A percentile compares a stretch with the other conserved stretches of the same genome.
phyloP scores from a whole-genome alignment of 2,797 vertebrate species.

The Sebastiscus tertius region DNA sequence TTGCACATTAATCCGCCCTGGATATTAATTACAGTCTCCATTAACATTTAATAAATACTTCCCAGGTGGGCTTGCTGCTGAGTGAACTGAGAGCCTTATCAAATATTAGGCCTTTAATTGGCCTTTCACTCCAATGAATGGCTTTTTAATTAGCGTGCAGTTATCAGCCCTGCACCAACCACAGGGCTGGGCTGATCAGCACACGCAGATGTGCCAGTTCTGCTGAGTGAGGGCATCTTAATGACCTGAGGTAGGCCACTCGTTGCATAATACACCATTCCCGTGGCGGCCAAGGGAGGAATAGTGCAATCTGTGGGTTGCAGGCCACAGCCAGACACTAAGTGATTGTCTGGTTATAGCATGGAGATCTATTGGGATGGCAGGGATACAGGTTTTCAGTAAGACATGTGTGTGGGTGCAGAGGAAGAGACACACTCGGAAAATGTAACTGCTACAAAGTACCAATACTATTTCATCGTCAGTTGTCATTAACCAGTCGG shows the following conservation, averaged over 20 bases:
- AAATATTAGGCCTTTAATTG: conserved; percentile 88
- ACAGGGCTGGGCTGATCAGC: conserved; percentile 69
- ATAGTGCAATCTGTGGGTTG: conserved; percentile 58
- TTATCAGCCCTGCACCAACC: conserved; percentile 80
- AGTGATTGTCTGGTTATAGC: conserved; percentile 56
- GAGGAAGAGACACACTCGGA: background rate
- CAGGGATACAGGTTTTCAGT: conserved; percentile 19
- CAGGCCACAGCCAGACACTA: conserved; percentile 54
- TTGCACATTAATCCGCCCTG: conserved; percentile 73
- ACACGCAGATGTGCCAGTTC: conserved; percentile 71
- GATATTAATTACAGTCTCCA: conserved; percentile 86
- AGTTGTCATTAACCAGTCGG: background rate
- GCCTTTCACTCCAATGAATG: conserved; percentile 85
- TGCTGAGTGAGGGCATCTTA: conserved; percentile 78
- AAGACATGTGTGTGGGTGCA: conserved; percentile 7
- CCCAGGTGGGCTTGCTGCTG: conserved; percentile 82
- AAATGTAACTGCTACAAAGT: background rate
- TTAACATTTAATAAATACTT: conserved; percentile 88
- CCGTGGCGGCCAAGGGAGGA: conserved; percentile 45
- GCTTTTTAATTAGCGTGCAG: conserved; percentile 84
- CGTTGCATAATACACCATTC: conserved; percentile 65
- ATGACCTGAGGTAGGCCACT: conserved; percentile 73
- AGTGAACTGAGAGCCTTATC: conserved; percentile 83
- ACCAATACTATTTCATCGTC: background rate
- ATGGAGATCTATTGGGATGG: conserved; percentile 25